phyloP scores from a whole-genome alignment of 2,888 invertebrate species.

The Diarsia rubi region DNA sequence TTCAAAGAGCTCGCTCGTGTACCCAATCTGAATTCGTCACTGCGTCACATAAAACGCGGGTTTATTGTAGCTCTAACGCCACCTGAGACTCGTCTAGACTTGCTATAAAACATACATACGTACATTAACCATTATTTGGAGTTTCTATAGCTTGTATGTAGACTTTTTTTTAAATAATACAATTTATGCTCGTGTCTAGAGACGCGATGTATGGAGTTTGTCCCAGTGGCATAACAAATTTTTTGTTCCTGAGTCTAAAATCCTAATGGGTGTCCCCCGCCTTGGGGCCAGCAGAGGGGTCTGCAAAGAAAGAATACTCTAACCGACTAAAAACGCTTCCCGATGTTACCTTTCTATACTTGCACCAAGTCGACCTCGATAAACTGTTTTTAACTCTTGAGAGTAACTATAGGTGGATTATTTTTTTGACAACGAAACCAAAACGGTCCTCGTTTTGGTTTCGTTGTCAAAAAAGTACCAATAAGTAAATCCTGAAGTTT shows the following conservation, averaged over 20 bases:
- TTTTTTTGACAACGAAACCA: too few relatives aligned
- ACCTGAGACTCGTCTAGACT: conserved; percentile 74
- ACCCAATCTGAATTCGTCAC: conserved; percentile 45
- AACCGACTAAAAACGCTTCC: too few relatives aligned
- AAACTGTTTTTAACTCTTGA: background rate
- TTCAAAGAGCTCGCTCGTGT: conserved; percentile 41
- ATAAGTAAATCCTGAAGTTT: background rate
- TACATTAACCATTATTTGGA: conserved; percentile 44
- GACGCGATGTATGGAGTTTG: background rate
- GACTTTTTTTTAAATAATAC: background rate
- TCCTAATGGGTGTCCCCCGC: too few relatives aligned
- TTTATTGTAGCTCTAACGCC: conserved; percentile 63
- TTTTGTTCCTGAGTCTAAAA: too few relatives aligned
- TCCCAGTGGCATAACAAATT: background rate
- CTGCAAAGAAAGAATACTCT: too few relatives aligned
- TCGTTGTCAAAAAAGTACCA: background rate
- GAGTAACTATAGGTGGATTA: background rate
- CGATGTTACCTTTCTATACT: too few relatives aligned
- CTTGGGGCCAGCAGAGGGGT: too few relatives aligned
- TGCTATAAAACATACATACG: conserved; percentile 60
- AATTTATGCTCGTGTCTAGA: background rate
- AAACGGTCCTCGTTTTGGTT: too few relatives aligned
- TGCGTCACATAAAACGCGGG: conserved; percentile 45
- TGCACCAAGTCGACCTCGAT: background rate
- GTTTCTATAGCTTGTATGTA: background rate